A percentile compares a stretch with the other conserved stretches of the same genome.
Evolutionary conservation across 2,888 invertebrate species (phyloP).

Genomic region (Eurois occulta): DNA sequence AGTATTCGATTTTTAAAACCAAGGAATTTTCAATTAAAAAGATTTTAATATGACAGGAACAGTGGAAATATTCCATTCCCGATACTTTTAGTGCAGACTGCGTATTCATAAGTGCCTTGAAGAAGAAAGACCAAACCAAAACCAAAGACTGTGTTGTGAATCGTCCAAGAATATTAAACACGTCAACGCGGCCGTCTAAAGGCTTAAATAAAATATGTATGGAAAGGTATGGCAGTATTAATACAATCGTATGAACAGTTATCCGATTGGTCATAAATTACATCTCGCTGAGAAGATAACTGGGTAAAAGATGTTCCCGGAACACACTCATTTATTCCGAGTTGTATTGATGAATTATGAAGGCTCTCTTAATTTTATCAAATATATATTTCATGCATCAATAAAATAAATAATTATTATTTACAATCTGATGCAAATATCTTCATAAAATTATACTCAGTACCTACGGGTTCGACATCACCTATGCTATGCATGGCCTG

Average conservation of each 20-base stretch:
- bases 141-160: not conserved
- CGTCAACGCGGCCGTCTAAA: slow-evolving; percentile 6
- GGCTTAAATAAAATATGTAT: slow-evolving; percentile 35
- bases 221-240: not conserved
- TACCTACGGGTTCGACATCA: slow-evolving; percentile 9
- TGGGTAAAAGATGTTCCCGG: slow-evolving; percentile 36
- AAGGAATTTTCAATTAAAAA: too few relatives aligned
- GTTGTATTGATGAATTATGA: slow-evolving; percentile 34
- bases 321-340: slow-evolving; percentile 23
- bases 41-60: too few relatives aligned
- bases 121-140: slow-evolving; percentile 20
- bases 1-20: too few relatives aligned
- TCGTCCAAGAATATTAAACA: slow-evolving; percentile 18
- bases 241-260: slow-evolving; percentile 52
- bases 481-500: not conserved
- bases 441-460: slow-evolving; percentile 16
- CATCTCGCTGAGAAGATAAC: slow-evolving; percentile 31
- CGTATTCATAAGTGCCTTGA: slow-evolving; percentile 11
- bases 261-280: slow-evolving; percentile 54
- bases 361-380: slow-evolving; percentile 20
- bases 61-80: too few relatives aligned
- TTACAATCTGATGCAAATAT: not conserved
- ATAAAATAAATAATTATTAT: not conserved
- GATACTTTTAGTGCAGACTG: too few relatives aligned
- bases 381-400: not conserved